Evolutionary conservation across 2,888 invertebrate genomes (phyloP).

Genomic region (Pterobdella sp.): DNA sequence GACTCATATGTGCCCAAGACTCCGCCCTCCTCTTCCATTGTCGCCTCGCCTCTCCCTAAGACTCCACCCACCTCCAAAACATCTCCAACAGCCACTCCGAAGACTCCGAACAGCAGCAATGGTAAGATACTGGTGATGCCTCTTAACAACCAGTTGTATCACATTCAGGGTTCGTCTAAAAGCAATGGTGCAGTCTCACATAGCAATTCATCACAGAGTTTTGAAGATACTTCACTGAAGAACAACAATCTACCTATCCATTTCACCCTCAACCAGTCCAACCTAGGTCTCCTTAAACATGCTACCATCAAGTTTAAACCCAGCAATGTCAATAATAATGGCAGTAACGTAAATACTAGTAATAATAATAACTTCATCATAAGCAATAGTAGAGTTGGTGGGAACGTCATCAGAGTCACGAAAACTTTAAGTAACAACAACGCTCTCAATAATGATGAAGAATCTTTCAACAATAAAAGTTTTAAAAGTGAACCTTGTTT

Average conservation of each 20-base stretch:
- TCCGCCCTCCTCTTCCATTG: neutral
- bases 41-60: neutral
- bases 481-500: neutral
- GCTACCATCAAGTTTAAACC: conserved; percentile 7
- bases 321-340: neutral
- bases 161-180: neutral
- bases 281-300: neutral
- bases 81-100: neutral
- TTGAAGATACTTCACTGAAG: neutral
- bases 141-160: conserved; percentile 9
- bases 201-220: neutral
- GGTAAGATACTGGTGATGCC: neutral
- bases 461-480: neutral
- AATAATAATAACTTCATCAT: neutral
- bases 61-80: neutral
- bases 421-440: neutral
- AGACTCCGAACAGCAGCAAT: neutral
- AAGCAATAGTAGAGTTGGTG: neutral
- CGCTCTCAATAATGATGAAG: neutral
- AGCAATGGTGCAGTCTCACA: neutral
- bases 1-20: neutral
- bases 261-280: conserved; percentile 12
- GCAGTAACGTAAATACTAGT: neutral
- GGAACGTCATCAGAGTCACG: neutral
- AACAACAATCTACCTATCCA: conserved; percentile 14